Evolutionary conservation across 2,888 invertebrate species (phyloP), one percentile per base, ranked within the genome.

Genomic region (Melinaea marsaeus): DNA sequence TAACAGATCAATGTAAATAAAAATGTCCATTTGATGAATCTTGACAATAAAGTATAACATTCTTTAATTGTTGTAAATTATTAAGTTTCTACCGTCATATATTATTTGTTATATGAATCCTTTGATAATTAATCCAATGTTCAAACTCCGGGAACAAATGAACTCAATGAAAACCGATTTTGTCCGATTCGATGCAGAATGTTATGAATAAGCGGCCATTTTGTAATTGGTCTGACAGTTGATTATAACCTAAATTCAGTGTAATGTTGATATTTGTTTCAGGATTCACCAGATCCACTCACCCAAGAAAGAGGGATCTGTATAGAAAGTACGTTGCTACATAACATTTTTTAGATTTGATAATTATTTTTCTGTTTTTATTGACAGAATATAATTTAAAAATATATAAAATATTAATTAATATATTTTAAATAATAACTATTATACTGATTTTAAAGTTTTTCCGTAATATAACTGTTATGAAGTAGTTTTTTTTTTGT

Each of bases 251-350:
- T 46, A 22, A 47, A 32, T 32, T 47, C 32, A 34, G 45, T 47
- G 11, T 34, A 9, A 58, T 33, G n/a, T 47, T 47, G 34, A 33
- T 34, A 33, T 69, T 69, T 67, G 63, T 84, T 79, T 54, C 80
- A 86, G 86, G 66, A 74, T 0, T 62, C 84, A 0, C 47, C 9
- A 0, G 86, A 86, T 62, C 83, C 71, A 37, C 58, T 85, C 33
- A 75, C 72, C 0, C 75, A 67, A 13, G 77, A 83, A 63, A 74
- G 86, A 4, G 83, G 78, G 2, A 70, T 74, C 60, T 86, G 87
- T 63, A 67, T 86, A 72, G 66, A 71, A 13, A 77, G 82, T 83
- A 71, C 60, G 82, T 79, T 66, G 47, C 60, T 34, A 7, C 61
- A 48, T 9, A 37, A 37, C 3, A 55, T 62, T 58, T 6, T 58